Base-by-base conservation (phyloP, 2,797 vertebrate genomes). In the Ataeniobius toweri region DNA sequence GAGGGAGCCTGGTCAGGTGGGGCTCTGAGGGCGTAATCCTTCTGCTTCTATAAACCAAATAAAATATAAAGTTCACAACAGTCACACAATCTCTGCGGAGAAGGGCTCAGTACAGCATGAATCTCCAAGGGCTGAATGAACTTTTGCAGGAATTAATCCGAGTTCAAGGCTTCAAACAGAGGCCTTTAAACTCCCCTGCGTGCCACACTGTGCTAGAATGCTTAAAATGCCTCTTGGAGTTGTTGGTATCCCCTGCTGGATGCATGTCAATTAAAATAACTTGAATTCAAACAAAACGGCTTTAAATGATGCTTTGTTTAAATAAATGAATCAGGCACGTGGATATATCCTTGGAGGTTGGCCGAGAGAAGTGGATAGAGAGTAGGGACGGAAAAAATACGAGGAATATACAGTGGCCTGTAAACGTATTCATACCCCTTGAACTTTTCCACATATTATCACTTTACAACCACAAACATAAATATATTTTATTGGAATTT, bases 101-200 rank as follows among this genome's bases (percentile, higher is more conserved):
- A 84, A 92, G 70, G 87, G 74, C 84, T 89, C 85, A 56, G 83
- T 85, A 73, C 86, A 82, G 82, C 77, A 80, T 70, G 79, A 84
- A 85, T 86, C 89, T 93, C 87, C 80, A 81, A 80, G 90, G 90
- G 79, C 83, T 84, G 85, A 90, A 90, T 91, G 84, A 91, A 92
- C 91, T 91, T 94, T 95, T 94, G 89, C 91, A 93, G 92, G 88
- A 85, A 83, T 86, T 93, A 95, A 95, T 94, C 93, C 68, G 71
- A 73, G 79, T 78, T 88, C 93, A 93, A 92, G 75, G 86, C 80
- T 88, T 61, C 71, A 86, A 91, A 89, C 82, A 63, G 79, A 91
- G 86, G 80, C 82, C 81, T 87, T 87, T 68, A 82, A 86, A 85
- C 86, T 80, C 84, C 20, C 69, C 75, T 86, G 86, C 75, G 71